Percentiles rank a stretch among this genome's conserved stretches.
These are phyloP conservation scores for Tiphia femorata DNA, from an alignment of 2,888 invertebrate genomes.

Conservation along the genomic window DNA sequence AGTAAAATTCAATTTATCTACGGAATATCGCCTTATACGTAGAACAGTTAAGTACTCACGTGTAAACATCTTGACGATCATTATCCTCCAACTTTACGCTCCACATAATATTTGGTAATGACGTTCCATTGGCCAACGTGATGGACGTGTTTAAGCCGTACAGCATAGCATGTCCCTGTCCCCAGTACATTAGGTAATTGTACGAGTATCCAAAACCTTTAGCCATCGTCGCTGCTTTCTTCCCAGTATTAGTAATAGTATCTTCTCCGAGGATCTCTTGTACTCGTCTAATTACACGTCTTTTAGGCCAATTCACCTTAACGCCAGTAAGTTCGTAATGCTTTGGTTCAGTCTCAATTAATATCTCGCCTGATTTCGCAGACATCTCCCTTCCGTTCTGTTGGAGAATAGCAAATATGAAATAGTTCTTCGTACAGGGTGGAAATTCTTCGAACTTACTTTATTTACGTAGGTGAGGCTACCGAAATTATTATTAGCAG, in stretches of 20 bases:
- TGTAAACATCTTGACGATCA: slow-evolving; percentile 71
- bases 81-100: slow-evolving; percentile 79
- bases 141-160: slow-evolving; percentile 79
- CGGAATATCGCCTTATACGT: background rate
- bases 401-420: background rate
- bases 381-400: slow-evolving; percentile 54
- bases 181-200: slow-evolving; percentile 82
- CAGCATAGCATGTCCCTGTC: slow-evolving; percentile 80
- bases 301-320: slow-evolving; percentile 73
- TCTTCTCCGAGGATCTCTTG: slow-evolving; percentile 63
- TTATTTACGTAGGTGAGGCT: slow-evolving; percentile 78
- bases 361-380: slow-evolving; percentile 75
- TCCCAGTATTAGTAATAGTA: slow-evolving; percentile 70
- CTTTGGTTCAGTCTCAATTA: slow-evolving; percentile 85
- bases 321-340: slow-evolving; percentile 81
- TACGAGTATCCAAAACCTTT: slow-evolving; percentile 81
- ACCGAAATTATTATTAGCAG: slow-evolving; percentile 75
- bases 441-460: too few relatives aligned
- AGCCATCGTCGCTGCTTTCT: slow-evolving; percentile 75
- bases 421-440: background rate
- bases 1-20: too few relatives aligned
- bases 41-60: slow-evolving; percentile 53
- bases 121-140: slow-evolving; percentile 73
- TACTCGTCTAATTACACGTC: slow-evolving; percentile 68
- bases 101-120: slow-evolving; percentile 78